Evolutionary conservation across 2,888 invertebrate species (phyloP).

Genomic region (Tetropium fuscum): DNA sequence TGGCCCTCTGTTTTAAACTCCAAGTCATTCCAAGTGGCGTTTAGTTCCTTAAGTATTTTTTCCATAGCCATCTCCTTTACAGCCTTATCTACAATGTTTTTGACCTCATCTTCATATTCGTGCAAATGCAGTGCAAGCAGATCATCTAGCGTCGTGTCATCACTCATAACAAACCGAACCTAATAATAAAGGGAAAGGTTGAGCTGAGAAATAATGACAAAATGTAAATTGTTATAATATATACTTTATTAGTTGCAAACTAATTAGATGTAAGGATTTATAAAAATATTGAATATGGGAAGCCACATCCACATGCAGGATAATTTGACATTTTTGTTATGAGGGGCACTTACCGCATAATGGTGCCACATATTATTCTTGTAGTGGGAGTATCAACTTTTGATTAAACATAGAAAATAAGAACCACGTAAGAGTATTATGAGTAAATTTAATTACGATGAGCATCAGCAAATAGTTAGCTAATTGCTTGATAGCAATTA

Average conservation of each 20-base stretch:
- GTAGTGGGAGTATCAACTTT: no score
- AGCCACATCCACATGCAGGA: constrained; percentile 37
- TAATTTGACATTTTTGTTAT: no score
- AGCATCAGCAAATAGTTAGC: no score
- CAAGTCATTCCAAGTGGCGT: constrained; percentile 83
- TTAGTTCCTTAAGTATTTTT: constrained; percentile 88
- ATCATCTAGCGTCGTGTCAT: constrained; percentile 89
- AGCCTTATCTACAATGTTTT: constrained; percentile 94
- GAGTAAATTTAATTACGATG: no score
- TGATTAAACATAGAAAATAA: no score
- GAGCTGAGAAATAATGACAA: no score
- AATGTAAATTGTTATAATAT: no score
- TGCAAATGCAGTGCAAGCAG: constrained; percentile 89
- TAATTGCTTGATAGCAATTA: no score
- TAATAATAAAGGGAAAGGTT: constrained; percentile 54
- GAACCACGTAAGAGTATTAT: no score
- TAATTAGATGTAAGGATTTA: background rate
- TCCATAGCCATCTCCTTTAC: constrained; percentile 98
- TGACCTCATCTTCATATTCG: constrained; percentile 94
- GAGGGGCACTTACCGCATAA: no score
- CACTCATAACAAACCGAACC: constrained; percentile 85
- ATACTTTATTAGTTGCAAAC: constrained; percentile 1
- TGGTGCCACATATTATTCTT: no score
- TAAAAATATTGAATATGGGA: constrained; percentile 29
- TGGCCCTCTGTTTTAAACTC: constrained; percentile 85